A percentile compares a stretch with the other conserved stretches of the same genome.
phyloP scores from a whole-genome alignment of 2,888 invertebrate genomes.

The Tribolium freemani region DNA sequence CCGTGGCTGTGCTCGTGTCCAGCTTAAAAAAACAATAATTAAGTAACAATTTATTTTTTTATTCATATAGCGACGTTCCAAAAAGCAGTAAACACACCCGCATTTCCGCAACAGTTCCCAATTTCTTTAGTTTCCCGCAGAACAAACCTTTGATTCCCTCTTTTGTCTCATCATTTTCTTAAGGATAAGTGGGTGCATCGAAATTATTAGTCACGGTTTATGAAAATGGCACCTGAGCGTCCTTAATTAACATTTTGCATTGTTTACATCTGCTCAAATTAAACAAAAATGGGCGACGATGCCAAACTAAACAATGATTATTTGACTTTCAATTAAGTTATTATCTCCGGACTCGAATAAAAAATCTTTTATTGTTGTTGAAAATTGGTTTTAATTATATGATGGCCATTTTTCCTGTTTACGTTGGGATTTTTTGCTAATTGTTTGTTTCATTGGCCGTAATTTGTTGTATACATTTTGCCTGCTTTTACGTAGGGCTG shows the following conservation, averaged over 20 bases:
- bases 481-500: background rate
- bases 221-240: conserved; percentile 4
- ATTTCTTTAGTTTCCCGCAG: background rate
- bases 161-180: background rate
- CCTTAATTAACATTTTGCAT: conserved; percentile 14
- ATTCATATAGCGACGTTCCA: background rate
- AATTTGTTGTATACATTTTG: background rate
- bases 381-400: background rate
- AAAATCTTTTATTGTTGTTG: background rate
- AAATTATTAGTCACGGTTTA: conserved; percentile 25
- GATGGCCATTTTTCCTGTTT: background rate
- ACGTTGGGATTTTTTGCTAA: background rate
- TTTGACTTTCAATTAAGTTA: background rate
- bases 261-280: conserved; percentile 3
- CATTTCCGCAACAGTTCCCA: background rate
- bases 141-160: background rate
- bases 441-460: background rate
- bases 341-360: background rate
- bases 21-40: conserved; percentile 27
- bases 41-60: background rate
- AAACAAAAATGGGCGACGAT: background rate
- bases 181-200: conserved; percentile 13
- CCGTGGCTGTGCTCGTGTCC: conserved; percentile 41
- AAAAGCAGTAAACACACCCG: background rate
- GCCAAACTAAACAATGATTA: background rate